Conservation (phyloP, 2,797 vertebrate species). For the Aphelocoma californica region DNA sequence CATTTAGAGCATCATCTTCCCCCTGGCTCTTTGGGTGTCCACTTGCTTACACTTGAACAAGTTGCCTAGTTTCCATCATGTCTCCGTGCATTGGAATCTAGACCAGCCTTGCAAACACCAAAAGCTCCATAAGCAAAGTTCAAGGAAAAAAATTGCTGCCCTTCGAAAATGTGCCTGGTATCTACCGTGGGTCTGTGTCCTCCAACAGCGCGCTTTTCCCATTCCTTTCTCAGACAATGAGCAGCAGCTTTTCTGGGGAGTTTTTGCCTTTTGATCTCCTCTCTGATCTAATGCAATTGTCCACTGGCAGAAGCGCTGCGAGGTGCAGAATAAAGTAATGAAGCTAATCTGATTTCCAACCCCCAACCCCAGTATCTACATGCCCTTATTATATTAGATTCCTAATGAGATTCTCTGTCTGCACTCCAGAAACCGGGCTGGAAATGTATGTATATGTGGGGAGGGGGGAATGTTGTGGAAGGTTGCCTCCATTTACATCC, state of each 20-base stretch:
- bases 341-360: slow-evolving; percentile 93
- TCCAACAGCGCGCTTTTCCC: background rate
- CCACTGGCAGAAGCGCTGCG: slow-evolving; percentile 89
- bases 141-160: background rate
- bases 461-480: slow-evolving; percentile 70
- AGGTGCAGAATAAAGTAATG: slow-evolving; percentile 97
- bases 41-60: background rate
- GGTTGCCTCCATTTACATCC: slow-evolving; percentile 91
- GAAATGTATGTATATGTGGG: slow-evolving; percentile 64
- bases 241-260: slow-evolving; percentile 71
- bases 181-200: background rate
- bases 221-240: slow-evolving; percentile 61
- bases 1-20: background rate
- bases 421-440: slow-evolving; percentile 84
- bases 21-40: background rate
- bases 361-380: slow-evolving; percentile 90
- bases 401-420: slow-evolving; percentile 93
- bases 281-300: slow-evolving; percentile 97
- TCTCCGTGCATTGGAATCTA: background rate
- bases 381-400: slow-evolving; percentile 97
- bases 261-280: slow-evolving; percentile 92
- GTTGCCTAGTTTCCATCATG: background rate
- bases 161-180: background rate
- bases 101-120: background rate
- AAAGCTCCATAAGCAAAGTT: background rate